phyloP scores from a whole-genome alignment of 37 sponge, comb jelly and placozoan species.

The Axinella damicornis region DNA sequence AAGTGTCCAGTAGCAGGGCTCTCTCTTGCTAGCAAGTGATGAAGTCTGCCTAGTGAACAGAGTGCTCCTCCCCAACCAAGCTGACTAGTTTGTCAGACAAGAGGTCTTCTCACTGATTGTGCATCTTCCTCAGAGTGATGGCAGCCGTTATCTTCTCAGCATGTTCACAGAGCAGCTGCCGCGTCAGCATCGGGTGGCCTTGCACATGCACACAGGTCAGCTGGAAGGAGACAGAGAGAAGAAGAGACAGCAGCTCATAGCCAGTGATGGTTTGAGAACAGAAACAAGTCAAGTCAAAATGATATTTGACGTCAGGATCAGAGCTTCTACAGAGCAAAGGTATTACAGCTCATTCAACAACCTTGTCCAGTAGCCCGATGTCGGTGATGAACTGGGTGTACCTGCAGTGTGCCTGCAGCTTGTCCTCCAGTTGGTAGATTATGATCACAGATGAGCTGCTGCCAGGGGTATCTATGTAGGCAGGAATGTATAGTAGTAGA shows the following conservation, averaged over 20 bases:
- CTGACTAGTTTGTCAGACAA: too few relatives aligned
- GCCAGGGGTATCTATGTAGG: neutral
- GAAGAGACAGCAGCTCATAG: neutral
- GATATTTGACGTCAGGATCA: too few relatives aligned
- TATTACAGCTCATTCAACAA: too few relatives aligned
- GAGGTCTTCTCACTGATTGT: slow-evolving; percentile 66
- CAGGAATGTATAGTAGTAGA: too few relatives aligned
- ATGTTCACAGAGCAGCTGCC: slow-evolving; percentile 73
- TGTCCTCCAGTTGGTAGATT: slow-evolving; percentile 84
- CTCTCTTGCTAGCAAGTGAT: neutral
- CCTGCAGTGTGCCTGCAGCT: slow-evolving; percentile 68
- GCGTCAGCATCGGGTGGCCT: slow-evolving; percentile 30
- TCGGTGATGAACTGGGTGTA: slow-evolving; percentile 71
- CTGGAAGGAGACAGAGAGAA: slow-evolving; percentile 13
- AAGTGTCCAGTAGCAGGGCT: neutral
- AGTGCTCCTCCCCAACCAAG: neutral
- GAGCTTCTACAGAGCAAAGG: neutral
- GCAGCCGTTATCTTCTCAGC: slow-evolving; percentile 81
- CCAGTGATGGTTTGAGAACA: neutral
- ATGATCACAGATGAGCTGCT: slow-evolving; percentile 68
- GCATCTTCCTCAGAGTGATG: slow-evolving; percentile 62
- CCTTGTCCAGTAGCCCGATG: slow-evolving; percentile 57
- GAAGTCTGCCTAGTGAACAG: neutral
- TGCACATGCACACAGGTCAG: slow-evolving; percentile 42
- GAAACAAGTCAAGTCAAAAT: too few relatives aligned